Base-by-base conservation (phyloP, 2,888 invertebrate species). In the Mesorhabditis sp. region DNA sequence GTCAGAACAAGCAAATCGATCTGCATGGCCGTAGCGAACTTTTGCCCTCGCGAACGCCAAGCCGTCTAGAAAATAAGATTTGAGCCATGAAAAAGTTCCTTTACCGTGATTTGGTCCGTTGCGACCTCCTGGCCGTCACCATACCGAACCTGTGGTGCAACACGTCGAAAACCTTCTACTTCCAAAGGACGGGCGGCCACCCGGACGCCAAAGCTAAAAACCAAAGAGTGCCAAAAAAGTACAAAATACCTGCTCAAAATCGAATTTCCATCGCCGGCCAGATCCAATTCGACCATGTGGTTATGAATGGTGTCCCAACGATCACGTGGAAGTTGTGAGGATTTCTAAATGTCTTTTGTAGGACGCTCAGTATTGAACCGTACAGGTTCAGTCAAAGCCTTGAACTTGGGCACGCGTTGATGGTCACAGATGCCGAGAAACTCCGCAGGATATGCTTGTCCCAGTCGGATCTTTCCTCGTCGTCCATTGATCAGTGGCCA, bases 261-360 rank as follows among this genome's bases (percentile, higher is more conserved):
- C 58, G 58, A 50, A 50, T 50, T 50, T 10, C 58, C 58, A 50
- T n/a, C 58, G n/a, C 58, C 58, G n/a, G 58, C 58, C n/a, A 50
- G n/a, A 50, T 50, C 58, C 7, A 50, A n/a, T 50, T 50, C 58
- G n/a, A 13, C 7, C 58, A 50, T 50, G 58, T 50, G 58, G 10
- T 50, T 10, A 13, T 50, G 58, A n/a, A 50, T 50, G 10, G n/a
- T 50, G 7, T 10, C n/a, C 58, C 58, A 50, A n/a, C 58, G 58
- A 13, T 50, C 10, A 50, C n/a, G 58, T 10, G 58, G 58, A 13
- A 13, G 7, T n/a, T 50, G 58, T 10, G 58, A 10, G 58, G 58
- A 10, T 50, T 50, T 13, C 58, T 13, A 50, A 50, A 50, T n/a
- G 58, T 13, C n/a, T 50, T 50, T n/a, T 13, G n/a, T 13, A 50